These are phyloP conservation scores for Myotis myotis DNA, from an alignment of 2,797 vertebrate species.

Conservation along the genomic window DNA sequence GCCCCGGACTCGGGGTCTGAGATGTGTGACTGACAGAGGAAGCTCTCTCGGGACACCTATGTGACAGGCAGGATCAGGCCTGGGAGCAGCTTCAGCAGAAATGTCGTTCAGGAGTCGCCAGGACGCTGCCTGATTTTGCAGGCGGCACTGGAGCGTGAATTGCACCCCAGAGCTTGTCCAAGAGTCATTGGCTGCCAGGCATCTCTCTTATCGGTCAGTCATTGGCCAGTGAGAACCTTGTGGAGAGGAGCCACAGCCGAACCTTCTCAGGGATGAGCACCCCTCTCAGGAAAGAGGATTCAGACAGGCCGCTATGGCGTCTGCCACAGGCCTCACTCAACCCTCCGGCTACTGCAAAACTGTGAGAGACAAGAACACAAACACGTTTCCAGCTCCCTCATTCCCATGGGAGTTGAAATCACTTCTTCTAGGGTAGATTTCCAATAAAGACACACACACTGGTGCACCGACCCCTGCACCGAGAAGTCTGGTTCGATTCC, in stretches of 20 bases:
- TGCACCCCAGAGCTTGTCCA: not conserved
- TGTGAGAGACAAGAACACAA: not conserved
- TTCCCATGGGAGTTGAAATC: not conserved
- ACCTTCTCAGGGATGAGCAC: no score
- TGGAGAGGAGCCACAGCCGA: not conserved
- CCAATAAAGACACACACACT: no score
- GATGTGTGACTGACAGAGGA: not conserved
- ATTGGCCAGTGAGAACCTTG: not conserved
- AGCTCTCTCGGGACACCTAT: not conserved
- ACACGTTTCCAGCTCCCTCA: not conserved
- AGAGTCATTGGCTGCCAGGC: not conserved
- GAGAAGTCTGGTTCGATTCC: no score
- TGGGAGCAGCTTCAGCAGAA: not conserved
- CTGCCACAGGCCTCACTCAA: not conserved
- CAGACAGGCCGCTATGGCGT: accelerated
- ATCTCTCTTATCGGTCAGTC: not conserved
- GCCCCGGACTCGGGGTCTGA: not conserved
- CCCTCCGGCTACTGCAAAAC: not conserved
- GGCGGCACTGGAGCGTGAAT: not conserved
- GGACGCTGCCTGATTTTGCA: not conserved
- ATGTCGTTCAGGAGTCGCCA: not conserved
- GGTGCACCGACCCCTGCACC: no score
- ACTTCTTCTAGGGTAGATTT: not conserved
- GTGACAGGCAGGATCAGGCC: not conserved
- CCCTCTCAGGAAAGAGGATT: not conserved